These are phyloP conservation scores for Loxodonta africana DNA, from an alignment of 2,113 vertebrate species.

Conservation along the genomic window DNA sequence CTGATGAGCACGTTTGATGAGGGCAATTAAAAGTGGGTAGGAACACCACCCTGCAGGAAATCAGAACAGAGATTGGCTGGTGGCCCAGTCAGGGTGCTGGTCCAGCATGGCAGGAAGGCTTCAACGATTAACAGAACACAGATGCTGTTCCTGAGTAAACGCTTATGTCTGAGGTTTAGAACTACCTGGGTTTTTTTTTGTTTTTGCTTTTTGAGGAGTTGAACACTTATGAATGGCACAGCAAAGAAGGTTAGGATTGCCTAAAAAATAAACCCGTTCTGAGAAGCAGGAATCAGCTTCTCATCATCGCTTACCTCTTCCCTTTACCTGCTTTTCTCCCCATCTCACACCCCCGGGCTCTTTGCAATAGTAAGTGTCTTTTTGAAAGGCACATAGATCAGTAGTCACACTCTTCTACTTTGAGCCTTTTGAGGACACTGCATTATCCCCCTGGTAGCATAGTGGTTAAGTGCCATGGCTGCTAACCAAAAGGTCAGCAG, in stretches of 20 bases:
- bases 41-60: background rate
- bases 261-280: background rate
- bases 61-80: background rate
- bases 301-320: background rate
- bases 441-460: too few species aligned
- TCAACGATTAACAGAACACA: too few species aligned
- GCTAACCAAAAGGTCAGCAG: too few species aligned
- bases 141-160: background rate
- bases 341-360: background rate
- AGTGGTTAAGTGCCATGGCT: too few species aligned
- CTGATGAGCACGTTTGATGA: background rate
- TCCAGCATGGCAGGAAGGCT: background rate
- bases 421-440: background rate
- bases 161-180: background rate
- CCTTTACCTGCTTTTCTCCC: background rate
- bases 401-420: background rate
- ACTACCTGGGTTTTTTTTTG: background rate
- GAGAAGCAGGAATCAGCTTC: background rate
- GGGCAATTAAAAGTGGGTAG: background rate
- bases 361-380: background rate
- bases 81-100: background rate
- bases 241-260: background rate
- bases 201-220: background rate
- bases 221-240: background rate
- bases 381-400: background rate